phyloP scores from a whole-genome alignment of 1,140 invertebrate genomes.

The Diorhabda carinulata region DNA sequence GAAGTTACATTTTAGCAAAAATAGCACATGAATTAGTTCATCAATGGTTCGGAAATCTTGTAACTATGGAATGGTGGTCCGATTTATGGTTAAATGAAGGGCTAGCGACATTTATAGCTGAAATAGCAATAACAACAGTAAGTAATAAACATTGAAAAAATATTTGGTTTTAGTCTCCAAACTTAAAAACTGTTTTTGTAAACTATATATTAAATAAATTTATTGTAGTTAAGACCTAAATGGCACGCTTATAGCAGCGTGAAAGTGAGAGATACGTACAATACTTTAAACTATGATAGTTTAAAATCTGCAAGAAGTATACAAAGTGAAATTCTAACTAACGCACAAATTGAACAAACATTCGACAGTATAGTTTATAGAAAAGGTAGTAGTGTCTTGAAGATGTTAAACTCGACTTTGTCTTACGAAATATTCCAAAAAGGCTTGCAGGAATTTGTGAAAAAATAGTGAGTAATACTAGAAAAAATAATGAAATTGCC shows the following conservation, averaged over 20 bases:
- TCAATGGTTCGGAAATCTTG: conserved; percentile 65
- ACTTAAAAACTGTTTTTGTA: neutral
- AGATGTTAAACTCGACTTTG: conserved; percentile 63
- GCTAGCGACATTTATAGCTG: conserved; percentile 53
- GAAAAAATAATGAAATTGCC: neutral
- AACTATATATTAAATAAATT: neutral
- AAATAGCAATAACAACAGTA: conserved; percentile 35
- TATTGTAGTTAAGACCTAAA: conserved; percentile 35
- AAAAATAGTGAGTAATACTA: conserved; percentile 41
- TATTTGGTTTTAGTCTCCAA: neutral
- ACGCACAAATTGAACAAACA: conserved; percentile 39
- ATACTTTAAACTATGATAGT: conserved; percentile 36
- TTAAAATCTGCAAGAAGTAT: conserved; percentile 38
- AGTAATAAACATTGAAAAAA: conserved; percentile 7
- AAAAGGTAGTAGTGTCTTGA: conserved; percentile 49
- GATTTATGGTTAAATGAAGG: conserved; percentile 71
- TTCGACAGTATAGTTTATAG: conserved; percentile 35
- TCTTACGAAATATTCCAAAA: conserved; percentile 54
- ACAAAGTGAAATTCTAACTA: conserved; percentile 33
- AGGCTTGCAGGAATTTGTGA: conserved; percentile 55
- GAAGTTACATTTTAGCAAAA: conserved; percentile 36
- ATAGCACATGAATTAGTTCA: conserved; percentile 55
- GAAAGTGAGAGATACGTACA: conserved; percentile 36
- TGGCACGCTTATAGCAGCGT: conserved; percentile 38
- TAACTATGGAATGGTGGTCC: conserved; percentile 62